Evolutionary conservation across 2,888 invertebrate species (phyloP).

Genomic region (Drosophila suboccidentalis): DNA sequence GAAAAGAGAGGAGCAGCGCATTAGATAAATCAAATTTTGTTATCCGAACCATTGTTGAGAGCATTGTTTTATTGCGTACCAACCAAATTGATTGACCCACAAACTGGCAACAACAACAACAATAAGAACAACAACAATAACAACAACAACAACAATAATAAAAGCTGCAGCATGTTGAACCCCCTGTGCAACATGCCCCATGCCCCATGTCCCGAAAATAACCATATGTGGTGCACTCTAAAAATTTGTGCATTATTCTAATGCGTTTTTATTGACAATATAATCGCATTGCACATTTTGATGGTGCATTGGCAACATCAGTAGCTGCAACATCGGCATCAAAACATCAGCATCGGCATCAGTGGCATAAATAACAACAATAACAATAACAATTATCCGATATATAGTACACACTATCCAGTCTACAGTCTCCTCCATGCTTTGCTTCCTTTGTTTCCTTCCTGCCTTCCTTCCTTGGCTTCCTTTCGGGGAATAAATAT

Average conservation of each 20-base stretch:
- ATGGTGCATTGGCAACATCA: constrained; percentile 38
- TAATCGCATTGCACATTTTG: constrained; percentile 51
- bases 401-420: constrained; percentile 12
- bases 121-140: too few species aligned
- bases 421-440: neutral
- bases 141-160: neutral
- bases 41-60: constrained; percentile 27
- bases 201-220: neutral
- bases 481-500: constrained; percentile 15
- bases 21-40: constrained; percentile 57
- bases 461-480: neutral
- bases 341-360: constrained; percentile 3
- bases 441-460: too few species aligned
- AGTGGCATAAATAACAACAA: constrained; percentile 69
- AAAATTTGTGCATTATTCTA: constrained; percentile 62
- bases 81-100: constrained; percentile 66
- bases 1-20: constrained; percentile 14
- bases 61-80: constrained; percentile 58
- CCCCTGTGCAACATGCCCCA: neutral
- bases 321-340: constrained; percentile 3
- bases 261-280: constrained; percentile 70
- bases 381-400: constrained; percentile 63
- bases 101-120: constrained; percentile 16
- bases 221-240: constrained; percentile 27
- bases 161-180: constrained; percentile 2